These are phyloP conservation scores for Nephrotoma flavescens DNA, from an alignment of 2,888 invertebrate species.

Conservation along the genomic window DNA sequence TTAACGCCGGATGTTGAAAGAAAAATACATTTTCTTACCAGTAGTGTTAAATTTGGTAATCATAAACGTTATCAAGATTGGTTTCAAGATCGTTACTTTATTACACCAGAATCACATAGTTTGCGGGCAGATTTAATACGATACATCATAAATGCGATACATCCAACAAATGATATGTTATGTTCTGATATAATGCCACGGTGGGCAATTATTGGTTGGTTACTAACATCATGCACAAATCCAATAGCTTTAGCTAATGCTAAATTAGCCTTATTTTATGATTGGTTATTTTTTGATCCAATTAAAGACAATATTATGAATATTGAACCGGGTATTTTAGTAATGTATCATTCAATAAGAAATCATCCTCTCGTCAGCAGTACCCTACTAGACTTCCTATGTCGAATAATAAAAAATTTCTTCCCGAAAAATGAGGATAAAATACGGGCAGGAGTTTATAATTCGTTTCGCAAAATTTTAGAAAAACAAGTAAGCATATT, in stretches of 20 bases:
- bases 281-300: conserved; percentile 56
- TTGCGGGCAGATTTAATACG: conserved; percentile 53
- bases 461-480: conserved; percentile 29
- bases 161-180: conserved; percentile 51
- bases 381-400: conserved; percentile 50
- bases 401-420: conserved; percentile 40
- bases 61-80: conserved; percentile 54
- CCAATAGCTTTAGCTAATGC: conserved; percentile 50
- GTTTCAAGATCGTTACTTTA: conserved; percentile 53
- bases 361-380: conserved; percentile 50
- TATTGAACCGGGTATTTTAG: conserved; percentile 51
- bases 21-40: conserved; percentile 46
- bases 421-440: conserved; percentile 29
- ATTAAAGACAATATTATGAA: conserved; percentile 55
- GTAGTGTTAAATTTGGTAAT: conserved; percentile 44
- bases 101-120: conserved; percentile 50
- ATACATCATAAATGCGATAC: conserved; percentile 51
- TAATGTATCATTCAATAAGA: conserved; percentile 52
- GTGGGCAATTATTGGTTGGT: conserved; percentile 58
- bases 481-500: conserved; percentile 54
- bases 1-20: conserved; percentile 52
- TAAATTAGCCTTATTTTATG: conserved; percentile 50
- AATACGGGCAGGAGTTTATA: conserved; percentile 32
- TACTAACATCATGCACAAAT: conserved; percentile 49
- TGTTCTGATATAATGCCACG: conserved; percentile 53